A percentile compares a stretch with the other conserved stretches of the same genome.
phyloP scores from a whole-genome alignment of 2,888 invertebrate genomes.

The Masnerella sp. region DNA sequence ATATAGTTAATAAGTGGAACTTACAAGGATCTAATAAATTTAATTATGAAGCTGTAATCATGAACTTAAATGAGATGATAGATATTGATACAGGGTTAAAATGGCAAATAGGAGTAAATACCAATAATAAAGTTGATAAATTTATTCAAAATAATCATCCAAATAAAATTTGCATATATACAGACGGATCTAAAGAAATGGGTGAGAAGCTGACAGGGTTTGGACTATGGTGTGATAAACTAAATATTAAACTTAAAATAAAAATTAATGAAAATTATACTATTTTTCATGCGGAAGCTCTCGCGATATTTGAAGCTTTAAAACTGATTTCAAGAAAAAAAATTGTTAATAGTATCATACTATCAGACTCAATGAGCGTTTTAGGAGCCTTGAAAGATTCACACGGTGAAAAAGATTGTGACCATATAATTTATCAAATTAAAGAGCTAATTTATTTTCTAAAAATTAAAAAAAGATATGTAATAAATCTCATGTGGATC shows the following conservation, averaged over 20 bases:
- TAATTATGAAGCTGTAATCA: not conserved
- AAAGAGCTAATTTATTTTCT: conserved; percentile 1
- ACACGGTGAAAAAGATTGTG: not conserved
- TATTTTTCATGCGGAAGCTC: conserved; percentile 1
- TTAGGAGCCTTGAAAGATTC: not conserved
- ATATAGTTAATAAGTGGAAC: not conserved
- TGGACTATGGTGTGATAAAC: not conserved
- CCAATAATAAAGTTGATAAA: not conserved
- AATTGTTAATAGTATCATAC: not conserved
- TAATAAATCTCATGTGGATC: not conserved
- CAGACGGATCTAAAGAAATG: no score
- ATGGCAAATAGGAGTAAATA: not conserved
- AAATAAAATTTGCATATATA: not conserved
- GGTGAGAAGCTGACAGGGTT: no score
- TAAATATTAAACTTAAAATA: not conserved
- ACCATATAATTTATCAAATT: not conserved
- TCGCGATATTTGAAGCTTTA: not conserved
- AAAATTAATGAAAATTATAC: not conserved
- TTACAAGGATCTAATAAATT: not conserved
- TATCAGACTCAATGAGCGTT: not conserved
- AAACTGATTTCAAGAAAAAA: not conserved
- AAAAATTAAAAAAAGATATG: not conserved
- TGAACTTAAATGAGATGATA: not conserved
- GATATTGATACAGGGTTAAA: not conserved
- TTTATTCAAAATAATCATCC: not conserved